Base-by-base conservation (phyloP, 2,888 invertebrate genomes). In the Nomada lathburiana region DNA sequence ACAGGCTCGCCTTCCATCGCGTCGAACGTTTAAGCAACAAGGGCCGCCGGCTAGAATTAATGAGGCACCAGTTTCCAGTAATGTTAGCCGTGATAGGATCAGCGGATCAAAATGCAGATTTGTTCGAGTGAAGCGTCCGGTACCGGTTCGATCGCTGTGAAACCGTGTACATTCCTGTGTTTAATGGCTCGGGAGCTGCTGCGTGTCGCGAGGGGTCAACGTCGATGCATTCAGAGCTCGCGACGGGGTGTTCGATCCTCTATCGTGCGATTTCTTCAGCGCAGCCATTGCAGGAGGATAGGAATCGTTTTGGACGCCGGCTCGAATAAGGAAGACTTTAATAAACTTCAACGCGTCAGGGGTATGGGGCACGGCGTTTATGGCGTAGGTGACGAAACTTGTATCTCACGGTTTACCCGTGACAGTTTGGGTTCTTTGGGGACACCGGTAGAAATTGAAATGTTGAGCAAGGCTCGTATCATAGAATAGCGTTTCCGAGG, bases 91-190 rank as follows among this genome's bases (percentile, higher is more conserved):
- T 76, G 86, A 84, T 84, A 80, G 75, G 82, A 87, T 87, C 84
- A 59, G 36, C 87, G 76, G 73, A 86, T 86, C 85, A 86, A 87
- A 86, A 86, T 86, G 86, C 82, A 80, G 67, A 80, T 80, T 80
- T 63, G 76, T 68, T 73, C 77, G 70, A 65, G 72, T n/a, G 75
- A 68, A 50, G 52, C 70, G 53, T 72, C 82, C 65, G 63, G 72
- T 80, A 82, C 77, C 80, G 74, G 63, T 70, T 69, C 79, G 76
- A 83, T 86, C 75, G 68, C 64, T 50, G 69, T 53, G 52, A 55
- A 59, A 70, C 67, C 70, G 64, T 65, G 47, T 26, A 53, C 44
- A 60, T 62, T 60, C 44, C 44, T 26, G 44, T 55, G 82, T 81
- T 73, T 86, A 86, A 76, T 76, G 70, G 72, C 62, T 69, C 47